phyloP scores from a whole-genome alignment of 30 jellyfish, hydroid and myxozoan genomes.

The Clytia hemisphaerica region DNA sequence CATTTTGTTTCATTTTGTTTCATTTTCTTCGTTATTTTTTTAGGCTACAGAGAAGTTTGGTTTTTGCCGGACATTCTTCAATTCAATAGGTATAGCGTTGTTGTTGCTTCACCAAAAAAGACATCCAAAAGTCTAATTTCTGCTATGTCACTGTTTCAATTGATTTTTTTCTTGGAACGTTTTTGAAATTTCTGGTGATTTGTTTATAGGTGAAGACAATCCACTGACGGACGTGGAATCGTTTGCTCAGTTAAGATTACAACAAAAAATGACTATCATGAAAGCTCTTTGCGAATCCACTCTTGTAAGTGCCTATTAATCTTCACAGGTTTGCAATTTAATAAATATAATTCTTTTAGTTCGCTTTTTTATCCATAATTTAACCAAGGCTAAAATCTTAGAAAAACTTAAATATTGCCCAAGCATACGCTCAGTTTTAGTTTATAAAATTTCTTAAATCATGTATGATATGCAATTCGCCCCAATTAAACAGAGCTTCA shows the following conservation, averaged over 20 bases:
- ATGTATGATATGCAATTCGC: too few species aligned
- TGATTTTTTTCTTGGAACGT: too few species aligned
- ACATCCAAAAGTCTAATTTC: not conserved
- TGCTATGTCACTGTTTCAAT: too few species aligned
- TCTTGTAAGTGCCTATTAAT: conserved; percentile 33
- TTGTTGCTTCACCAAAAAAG: not conserved
- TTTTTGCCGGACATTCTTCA: conserved; percentile 50
- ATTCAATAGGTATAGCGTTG: conserved; percentile 30
- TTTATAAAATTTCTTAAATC: too few species aligned
- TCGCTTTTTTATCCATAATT: not conserved
- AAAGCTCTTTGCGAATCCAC: conserved; percentile 84
- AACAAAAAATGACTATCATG: conserved; percentile 51
- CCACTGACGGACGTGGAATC: conserved; percentile 42
- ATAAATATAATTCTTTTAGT: not conserved
- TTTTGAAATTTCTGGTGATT: not conserved
- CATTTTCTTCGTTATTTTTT: conserved; percentile 1
- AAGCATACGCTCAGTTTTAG: too few species aligned
- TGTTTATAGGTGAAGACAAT: conserved; percentile 36
- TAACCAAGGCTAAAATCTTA: too few species aligned
- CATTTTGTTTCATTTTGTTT: too few species aligned
- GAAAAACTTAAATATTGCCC: too few species aligned
- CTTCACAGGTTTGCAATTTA: not conserved
- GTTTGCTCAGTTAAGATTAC: conserved; percentile 47
- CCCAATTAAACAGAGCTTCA: too few species aligned
- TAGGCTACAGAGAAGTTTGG: conserved; percentile 73